Percentiles rank a stretch among this genome's conserved stretches.
These are phyloP conservation scores for Larimichthys polyactis DNA, from an alignment of 2,113 vertebrate species.

Conservation along the genomic window DNA sequence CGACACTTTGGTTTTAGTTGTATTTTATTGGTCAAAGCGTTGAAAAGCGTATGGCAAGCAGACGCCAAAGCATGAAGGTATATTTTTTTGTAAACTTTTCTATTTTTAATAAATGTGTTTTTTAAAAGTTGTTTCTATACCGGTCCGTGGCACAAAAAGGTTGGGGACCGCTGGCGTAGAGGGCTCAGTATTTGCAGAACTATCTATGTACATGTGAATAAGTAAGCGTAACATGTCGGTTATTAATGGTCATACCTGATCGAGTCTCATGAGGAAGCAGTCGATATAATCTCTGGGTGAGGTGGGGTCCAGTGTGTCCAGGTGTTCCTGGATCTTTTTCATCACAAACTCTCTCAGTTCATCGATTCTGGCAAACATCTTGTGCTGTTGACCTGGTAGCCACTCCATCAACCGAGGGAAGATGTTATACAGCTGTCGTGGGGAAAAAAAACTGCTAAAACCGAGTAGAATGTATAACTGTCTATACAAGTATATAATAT, in stretches of 20 bases:
- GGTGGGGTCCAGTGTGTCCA: slow-evolving; percentile 70
- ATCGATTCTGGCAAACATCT: not conserved
- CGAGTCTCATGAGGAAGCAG: slow-evolving; percentile 82
- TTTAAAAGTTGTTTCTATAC: too few relatives aligned
- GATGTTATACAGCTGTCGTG: slow-evolving; percentile 83
- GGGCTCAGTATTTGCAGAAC: not conserved
- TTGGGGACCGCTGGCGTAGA: too few relatives aligned
- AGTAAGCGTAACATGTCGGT: not conserved
- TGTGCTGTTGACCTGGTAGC: slow-evolving; percentile 81
- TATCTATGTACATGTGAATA: not conserved
- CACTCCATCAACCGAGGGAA: slow-evolving; percentile 79
- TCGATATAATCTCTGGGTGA: slow-evolving; percentile 84
- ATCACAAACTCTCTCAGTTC: slow-evolving; percentile 62
- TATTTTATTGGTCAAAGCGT: too few relatives aligned
- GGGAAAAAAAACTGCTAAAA: not conserved
- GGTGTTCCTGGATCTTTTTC: slow-evolving; percentile 75
- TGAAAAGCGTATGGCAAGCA: too few relatives aligned
- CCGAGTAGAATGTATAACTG: too few relatives aligned
- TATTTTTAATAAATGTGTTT: too few relatives aligned
- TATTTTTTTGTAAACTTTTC: too few relatives aligned
- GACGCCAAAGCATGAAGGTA: too few relatives aligned
- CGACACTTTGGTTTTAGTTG: too few relatives aligned
- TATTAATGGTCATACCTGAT: slow-evolving; percentile 74
- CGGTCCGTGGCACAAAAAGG: too few relatives aligned
- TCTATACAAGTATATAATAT: too few relatives aligned